These are phyloP conservation scores for Aethes cnicana DNA, from an alignment of 2,888 invertebrate species.

Conservation along the genomic window DNA sequence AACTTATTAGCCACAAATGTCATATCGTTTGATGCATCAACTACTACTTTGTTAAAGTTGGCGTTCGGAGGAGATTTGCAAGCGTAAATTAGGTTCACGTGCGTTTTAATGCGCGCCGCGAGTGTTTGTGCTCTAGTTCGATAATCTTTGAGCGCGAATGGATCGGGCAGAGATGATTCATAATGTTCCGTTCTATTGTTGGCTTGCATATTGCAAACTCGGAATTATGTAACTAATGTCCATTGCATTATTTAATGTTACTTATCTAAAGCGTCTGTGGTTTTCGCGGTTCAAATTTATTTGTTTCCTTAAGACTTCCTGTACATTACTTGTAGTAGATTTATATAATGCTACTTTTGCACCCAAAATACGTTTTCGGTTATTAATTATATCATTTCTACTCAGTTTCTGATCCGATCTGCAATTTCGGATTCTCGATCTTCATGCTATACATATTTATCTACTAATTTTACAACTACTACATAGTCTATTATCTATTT, in stretches of 20 bases:
- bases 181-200: constrained; percentile 77
- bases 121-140: constrained; percentile 78
- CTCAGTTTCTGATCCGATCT: not conserved
- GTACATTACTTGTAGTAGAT: constrained; percentile 26
- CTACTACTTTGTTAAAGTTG: constrained; percentile 74
- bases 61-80: constrained; percentile 60
- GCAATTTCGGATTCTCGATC: too few relatives aligned
- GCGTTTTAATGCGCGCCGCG: constrained; percentile 78
- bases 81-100: constrained; percentile 80
- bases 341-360: constrained; percentile 27
- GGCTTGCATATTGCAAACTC: constrained; percentile 65
- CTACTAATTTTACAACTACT: too few relatives aligned
- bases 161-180: constrained; percentile 77
- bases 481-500: too few relatives aligned
- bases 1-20: constrained; percentile 73
- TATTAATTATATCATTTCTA: constrained; percentile 20
- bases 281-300: constrained; percentile 29
- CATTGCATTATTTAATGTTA: constrained; percentile 53
- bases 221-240: constrained; percentile 67
- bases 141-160: constrained; percentile 76
- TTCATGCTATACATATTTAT: too few relatives aligned
- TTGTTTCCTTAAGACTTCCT: constrained; percentile 30
- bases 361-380: constrained; percentile 5
- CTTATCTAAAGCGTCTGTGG: constrained; percentile 33
- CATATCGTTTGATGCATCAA: constrained; percentile 75